phyloP scores from a whole-genome alignment of 2,797 vertebrate genomes.

The Loris lydekkerianus region DNA sequence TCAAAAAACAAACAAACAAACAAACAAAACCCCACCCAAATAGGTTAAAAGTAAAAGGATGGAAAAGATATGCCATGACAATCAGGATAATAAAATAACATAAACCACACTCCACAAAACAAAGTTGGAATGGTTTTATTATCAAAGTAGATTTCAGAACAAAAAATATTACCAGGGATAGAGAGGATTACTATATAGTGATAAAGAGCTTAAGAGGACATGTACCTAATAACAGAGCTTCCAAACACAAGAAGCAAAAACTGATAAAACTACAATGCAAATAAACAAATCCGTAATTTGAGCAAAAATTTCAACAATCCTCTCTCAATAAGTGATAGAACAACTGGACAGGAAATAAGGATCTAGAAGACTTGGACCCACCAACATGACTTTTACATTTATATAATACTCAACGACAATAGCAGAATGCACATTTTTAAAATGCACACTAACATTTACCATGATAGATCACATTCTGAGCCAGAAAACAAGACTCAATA shows the following conservation, averaged over 20 bases:
- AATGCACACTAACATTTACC: neutral
- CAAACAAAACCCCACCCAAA: neutral
- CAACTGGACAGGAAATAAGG: neutral
- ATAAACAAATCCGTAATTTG: neutral
- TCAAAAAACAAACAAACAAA: too few species aligned
- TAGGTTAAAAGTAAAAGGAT: neutral
- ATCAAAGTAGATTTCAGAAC: neutral
- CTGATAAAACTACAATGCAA: neutral
- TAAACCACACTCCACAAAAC: neutral
- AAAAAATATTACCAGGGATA: neutral
- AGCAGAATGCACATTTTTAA: neutral
- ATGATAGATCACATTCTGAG: neutral
- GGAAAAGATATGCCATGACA: neutral
- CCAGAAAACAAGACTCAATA: neutral
- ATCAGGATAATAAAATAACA: neutral
- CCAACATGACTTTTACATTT: neutral
- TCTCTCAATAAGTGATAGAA: neutral
- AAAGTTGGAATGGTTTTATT: neutral
- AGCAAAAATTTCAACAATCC: neutral
- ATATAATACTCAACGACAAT: neutral
- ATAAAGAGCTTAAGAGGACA: neutral
- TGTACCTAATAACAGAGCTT: neutral
- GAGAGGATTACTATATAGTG: neutral
- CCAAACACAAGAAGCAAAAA: neutral
- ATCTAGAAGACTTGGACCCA: neutral